Base-by-base conservation (phyloP, 35 echinoderm and acorn worm species). In the Hemicentrotus pulcherrimus region DNA sequence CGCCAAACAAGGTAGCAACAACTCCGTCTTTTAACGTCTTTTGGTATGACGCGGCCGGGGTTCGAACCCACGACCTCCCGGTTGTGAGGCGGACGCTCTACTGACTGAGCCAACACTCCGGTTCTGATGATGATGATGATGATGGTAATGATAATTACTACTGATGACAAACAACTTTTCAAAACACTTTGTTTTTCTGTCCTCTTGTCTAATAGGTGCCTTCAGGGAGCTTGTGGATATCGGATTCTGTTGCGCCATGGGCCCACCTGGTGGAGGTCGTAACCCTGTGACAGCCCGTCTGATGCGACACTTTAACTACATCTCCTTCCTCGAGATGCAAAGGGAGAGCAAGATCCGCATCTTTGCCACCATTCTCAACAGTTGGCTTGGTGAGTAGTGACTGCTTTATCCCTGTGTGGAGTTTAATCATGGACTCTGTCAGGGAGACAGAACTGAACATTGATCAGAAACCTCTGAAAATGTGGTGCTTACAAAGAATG, bases 281-380 rank as follows among this genome's bases (percentile, higher is more conserved):
- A 99, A 99, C 85, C 98, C 98, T 5, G 95, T 99, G 59, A 99
- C 98, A n/a, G 87, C 86, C 47, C 91, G 98, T 65, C 91, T 99
- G 13, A 98, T 95, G 94, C 88, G 98, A 52, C 98, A 99, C 88
- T 99, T 99, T 94, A 99, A 99, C 94, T 95, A 93, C 59, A 33
- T 99, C 86, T 97, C 97, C 31, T 99, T 99, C 97, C 96, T 96
- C 95, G 98, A 99, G 95, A 98, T 99, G 98, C 96, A 99, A 96
- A 95, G 96, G 65, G 90, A 70, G 91, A 99, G 98, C 86, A 99
- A 99, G 91, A 94, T 96, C 88, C 60, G 98, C 7, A 99, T 99
- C 95, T 99, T 99, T 48, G 65, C 95, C 31, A 99, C 98, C 5
- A 99, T 99, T 32, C 94, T 99, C n/a, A 88, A 94, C 46, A 97